Evolutionary conservation across 2,888 invertebrate species (phyloP).

Genomic region (Pemphredon lugubris): DNA sequence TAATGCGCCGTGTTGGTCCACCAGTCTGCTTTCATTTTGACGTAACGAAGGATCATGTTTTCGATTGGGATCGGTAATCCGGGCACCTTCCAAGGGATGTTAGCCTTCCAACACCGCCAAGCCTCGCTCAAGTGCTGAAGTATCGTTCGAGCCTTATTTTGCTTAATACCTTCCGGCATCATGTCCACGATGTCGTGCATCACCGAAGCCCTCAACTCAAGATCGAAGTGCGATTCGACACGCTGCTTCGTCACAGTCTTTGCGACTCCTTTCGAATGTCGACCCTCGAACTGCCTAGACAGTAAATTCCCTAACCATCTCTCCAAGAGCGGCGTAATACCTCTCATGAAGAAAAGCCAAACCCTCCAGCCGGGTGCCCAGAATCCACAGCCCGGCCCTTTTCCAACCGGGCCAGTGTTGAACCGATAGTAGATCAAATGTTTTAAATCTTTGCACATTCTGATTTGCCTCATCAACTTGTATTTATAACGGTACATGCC

Average conservation of each 20-base stretch:
- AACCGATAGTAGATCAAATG: conserved; percentile 99
- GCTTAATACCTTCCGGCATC: conserved; percentile 99
- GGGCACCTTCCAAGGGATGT: conserved; percentile 99
- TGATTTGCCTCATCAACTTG: conserved; percentile 98
- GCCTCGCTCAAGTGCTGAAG: conserved; percentile 99
- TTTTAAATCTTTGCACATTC: conserved; percentile 99
- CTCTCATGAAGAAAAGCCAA: conserved; percentile 99
- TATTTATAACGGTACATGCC: conserved; percentile 99
- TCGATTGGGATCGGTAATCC: conserved; percentile 99
- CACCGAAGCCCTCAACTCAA: conserved; percentile 98
- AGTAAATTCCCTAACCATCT: conserved; percentile 99
- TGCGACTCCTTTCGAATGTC: conserved; percentile 99
- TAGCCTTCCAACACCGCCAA: conserved; percentile 99
- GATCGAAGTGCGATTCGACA: conserved; percentile 99
- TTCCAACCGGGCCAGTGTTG: conserved; percentile 98
- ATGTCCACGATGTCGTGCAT: conserved; percentile 99
- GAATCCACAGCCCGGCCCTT: conserved; percentile 98
- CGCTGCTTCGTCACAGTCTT: conserved; percentile 99
- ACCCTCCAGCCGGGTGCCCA: conserved; percentile 99
- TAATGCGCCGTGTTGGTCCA: conserved; percentile 99
- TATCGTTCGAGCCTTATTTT: conserved; percentile 99
- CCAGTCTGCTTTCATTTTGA: conserved; percentile 99
- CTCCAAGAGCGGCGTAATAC: conserved; percentile 98
- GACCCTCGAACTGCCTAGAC: conserved; percentile 99
- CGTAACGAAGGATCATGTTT: conserved; percentile 99